A percentile compares a stretch with the other conserved stretches of the same genome.
These are phyloP conservation scores for Garra rufa DNA, from an alignment of 2,113 vertebrate genomes.

Conservation along the genomic window DNA sequence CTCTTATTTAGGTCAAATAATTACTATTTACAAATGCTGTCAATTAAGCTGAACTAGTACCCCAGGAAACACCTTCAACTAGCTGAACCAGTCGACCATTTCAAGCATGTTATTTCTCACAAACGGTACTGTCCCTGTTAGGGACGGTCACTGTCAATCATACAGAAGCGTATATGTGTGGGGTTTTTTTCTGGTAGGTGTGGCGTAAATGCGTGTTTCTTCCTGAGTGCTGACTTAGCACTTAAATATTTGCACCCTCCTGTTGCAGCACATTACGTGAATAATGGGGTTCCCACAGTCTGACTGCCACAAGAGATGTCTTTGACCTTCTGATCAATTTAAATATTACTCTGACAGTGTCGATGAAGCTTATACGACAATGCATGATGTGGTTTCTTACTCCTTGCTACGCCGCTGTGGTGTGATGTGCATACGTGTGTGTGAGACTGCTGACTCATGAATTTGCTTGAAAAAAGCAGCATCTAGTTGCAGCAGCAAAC, in stretches of 20 bases:
- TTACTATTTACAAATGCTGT: too few relatives aligned
- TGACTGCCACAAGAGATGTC: neutral
- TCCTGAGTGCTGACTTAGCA: slow-evolving; percentile 23
- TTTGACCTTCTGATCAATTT: neutral
- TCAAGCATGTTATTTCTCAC: neutral
- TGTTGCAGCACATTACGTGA: neutral
- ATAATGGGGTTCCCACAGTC: neutral
- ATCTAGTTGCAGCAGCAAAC: neutral
- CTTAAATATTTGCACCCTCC: neutral
- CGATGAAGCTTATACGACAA: neutral
- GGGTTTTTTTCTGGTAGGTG: slow-evolving; percentile 16
- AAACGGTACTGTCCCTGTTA: neutral
- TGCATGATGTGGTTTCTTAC: slow-evolving; percentile 25
- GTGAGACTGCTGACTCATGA: slow-evolving; percentile 26
- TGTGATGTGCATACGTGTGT: neutral
- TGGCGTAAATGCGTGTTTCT: neutral
- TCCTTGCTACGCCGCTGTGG: neutral
- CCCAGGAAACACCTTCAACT: neutral
- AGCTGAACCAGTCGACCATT: neutral
- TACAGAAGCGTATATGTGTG: neutral
- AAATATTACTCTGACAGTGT: neutral
- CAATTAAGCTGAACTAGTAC: neutral
- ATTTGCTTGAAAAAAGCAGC: neutral
- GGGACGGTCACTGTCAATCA: neutral
- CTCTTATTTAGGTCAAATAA: too few relatives aligned